Evolutionary conservation across 1,140 invertebrate species (phyloP).

Genomic region (Macrosteles quadrilineatus): DNA sequence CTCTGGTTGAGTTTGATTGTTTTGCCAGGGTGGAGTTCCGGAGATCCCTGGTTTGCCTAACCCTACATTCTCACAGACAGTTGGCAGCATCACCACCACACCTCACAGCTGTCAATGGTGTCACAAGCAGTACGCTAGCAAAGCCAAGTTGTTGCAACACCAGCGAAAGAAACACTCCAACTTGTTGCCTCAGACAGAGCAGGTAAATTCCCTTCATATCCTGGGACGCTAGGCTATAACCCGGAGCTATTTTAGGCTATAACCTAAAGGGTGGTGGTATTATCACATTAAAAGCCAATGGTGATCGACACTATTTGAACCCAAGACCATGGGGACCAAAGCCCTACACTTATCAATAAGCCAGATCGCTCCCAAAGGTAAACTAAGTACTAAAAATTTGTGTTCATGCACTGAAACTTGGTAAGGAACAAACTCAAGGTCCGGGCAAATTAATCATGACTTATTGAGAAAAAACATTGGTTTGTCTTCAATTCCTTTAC

Average conservation of each 20-base stretch:
- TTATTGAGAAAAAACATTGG: no score
- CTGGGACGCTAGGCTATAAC: background rate
- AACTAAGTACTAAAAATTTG: no score
- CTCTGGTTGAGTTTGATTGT: no score
- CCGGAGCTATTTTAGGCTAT: background rate
- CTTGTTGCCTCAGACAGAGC: constrained; percentile 43
- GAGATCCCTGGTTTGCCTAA: constrained; percentile 57
- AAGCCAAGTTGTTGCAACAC: constrained; percentile 80
- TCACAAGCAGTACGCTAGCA: constrained; percentile 82
- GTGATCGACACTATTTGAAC: no score
- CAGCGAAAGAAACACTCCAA: constrained; percentile 73
- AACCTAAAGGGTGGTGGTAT: background rate
- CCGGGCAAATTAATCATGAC: no score
- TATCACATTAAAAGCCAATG: background rate
- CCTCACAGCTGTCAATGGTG: constrained; percentile 79
- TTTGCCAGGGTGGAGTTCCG: constrained; percentile 47
- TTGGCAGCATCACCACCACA: constrained; percentile 70
- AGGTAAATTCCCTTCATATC: constrained; percentile 37
- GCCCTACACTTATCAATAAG: no score
- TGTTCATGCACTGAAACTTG: no score
- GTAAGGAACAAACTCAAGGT: no score
- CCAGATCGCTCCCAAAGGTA: no score
- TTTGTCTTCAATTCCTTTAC: no score
- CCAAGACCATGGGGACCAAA: no score
- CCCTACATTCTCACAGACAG: constrained; percentile 67